A percentile compares a stretch with the other conserved stretches of the same genome.
phyloP scores from a whole-genome alignment of 2,113 vertebrate species.

The Crocuta crocuta region DNA sequence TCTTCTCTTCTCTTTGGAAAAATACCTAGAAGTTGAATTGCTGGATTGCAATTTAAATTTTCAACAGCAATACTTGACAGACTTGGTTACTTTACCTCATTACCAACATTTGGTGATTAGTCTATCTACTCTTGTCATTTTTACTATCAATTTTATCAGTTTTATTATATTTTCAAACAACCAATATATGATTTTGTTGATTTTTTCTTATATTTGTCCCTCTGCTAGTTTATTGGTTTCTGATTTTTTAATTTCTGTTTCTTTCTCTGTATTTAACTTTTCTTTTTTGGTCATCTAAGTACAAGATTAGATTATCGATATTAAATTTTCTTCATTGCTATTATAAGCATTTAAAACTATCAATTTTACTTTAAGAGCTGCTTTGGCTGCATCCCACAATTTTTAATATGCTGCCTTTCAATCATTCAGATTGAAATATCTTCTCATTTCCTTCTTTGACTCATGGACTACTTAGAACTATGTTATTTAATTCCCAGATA shows the following conservation, averaged over 20 bases:
- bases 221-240: conserved; percentile 19
- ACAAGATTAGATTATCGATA: neutral
- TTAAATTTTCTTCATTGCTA: conserved; percentile 24
- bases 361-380: neutral
- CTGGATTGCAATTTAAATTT: neutral
- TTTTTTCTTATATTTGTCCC: neutral
- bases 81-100: neutral
- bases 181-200: neutral
- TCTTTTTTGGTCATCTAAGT: neutral
- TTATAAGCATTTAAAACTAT: neutral
- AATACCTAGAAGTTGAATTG: neutral
- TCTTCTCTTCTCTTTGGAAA: neutral
- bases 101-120: neutral
- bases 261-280: neutral
- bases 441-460: conserved; percentile 11
- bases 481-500: conserved; percentile 1
- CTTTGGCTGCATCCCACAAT: neutral
- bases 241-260: neutral
- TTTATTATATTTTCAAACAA: conserved; percentile 2
- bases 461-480: neutral
- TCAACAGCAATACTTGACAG: neutral
- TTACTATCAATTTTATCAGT: neutral
- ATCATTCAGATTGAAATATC: conserved; percentile 12
- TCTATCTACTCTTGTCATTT: neutral
- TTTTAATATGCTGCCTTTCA: neutral